Evolutionary conservation across 2,888 invertebrate species (phyloP).

Genomic region (Rotaria magnacalcarata): DNA sequence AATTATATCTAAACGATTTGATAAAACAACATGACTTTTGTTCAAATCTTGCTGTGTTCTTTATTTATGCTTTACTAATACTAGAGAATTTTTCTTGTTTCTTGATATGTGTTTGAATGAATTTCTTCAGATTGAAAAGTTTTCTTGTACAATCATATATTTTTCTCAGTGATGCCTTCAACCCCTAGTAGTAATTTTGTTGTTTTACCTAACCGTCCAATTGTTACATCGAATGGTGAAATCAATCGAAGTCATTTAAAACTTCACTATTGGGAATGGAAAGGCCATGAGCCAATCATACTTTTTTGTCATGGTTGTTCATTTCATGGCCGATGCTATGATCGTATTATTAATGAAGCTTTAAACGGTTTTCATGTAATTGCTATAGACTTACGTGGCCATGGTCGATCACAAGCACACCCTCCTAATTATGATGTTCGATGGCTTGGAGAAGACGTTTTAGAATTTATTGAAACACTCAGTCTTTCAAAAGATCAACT

Average conservation of each 20-base stretch:
- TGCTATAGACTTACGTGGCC: background rate
- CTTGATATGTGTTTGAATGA: no score
- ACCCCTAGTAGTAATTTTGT: background rate
- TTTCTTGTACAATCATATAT: background rate
- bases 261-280: constrained; percentile 25
- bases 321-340: constrained; percentile 12
- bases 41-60: no score
- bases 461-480: background rate
- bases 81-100: no score
- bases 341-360: background rate
- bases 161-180: background rate
- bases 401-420: background rate
- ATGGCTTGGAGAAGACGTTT: background rate
- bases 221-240: background rate
- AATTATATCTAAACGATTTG: no score
- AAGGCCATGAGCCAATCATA: background rate
- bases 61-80: no score
- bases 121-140: background rate
- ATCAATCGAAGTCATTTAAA: background rate
- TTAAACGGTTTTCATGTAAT: background rate
- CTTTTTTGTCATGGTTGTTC: background rate
- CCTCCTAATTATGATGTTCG: background rate
- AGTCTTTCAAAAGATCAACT: background rate
- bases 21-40: no score
- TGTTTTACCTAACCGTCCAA: background rate